Base-by-base conservation (phyloP, 2,888 invertebrate species). In the Macaria liturata region DNA sequence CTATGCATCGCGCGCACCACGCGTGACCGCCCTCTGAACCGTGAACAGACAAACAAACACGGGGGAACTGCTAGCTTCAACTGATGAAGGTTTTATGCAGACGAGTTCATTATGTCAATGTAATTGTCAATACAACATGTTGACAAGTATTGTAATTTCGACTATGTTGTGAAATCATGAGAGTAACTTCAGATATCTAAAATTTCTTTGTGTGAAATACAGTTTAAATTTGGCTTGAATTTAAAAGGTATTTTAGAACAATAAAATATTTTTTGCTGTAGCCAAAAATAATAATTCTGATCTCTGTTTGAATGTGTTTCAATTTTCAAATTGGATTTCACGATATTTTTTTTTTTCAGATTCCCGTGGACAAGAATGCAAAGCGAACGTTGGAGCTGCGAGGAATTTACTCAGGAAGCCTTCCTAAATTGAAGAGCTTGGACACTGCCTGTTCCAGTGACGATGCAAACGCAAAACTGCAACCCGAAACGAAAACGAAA, bases 11-110 rank as follows among this genome's bases (percentile, higher is more conserved):
- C 64, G 72, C 66, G 72, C 86, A 86, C 83, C 83, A 78, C 64
- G 82, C 88, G 83, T 88, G 84, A 87, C 88, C 62, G 67, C 74
- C 67, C 79, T 84, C 80, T 87, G 89, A 88, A 88, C 87, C 88
- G 84, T 87, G 84, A 66, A 78, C 5, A 70, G 72, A 69, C 76
- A 70, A 60, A 71, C 71, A 72, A 68, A 72, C 69, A 68, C 65
- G 70, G 52, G 70, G 65, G 72, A 70, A 67, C 65, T 70, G 68
- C 69, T 64, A 55, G 57, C 54, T 56, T 54, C 60, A 57, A 56
- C 66, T 63, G 54, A 40, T 59, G 42, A 49, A 0, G 40, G 20
- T 20, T 9, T 49, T 37, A 37, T 37, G 3, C 4, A 37, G 34
- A 37, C 7, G 34, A 37, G 34, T 37, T 37, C 4, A 37, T 37